Evolutionary conservation across 2,797 vertebrate species (phyloP).

Genomic region (Craterocephalus amniculus): DNA sequence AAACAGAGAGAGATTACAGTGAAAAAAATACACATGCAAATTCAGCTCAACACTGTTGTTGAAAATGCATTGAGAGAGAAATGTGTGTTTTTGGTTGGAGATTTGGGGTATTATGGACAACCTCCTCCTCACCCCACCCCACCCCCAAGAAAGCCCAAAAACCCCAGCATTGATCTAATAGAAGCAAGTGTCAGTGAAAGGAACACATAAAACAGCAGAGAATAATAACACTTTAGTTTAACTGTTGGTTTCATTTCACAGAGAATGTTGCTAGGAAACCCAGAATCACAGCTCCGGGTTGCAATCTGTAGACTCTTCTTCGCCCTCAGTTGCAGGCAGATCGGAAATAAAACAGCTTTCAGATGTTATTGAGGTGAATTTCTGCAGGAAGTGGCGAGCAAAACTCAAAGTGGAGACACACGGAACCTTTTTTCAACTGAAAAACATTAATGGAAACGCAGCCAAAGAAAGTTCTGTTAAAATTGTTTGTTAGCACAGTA

Average conservation of each 20-base stretch:
- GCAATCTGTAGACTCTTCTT: constrained; percentile 48
- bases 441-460: too few species aligned
- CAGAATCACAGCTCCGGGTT: constrained; percentile 54
- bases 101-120: constrained; percentile 28
- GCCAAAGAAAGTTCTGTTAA: too few species aligned
- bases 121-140: background rate
- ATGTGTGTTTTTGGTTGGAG: constrained; percentile 12
- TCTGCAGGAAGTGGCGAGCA: constrained; percentile 41
- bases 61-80: constrained; percentile 31
- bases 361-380: constrained; percentile 67
- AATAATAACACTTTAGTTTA: constrained; percentile 25
- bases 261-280: constrained; percentile 74
- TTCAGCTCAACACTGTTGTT: constrained; percentile 19
- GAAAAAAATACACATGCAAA: constrained; percentile 48
- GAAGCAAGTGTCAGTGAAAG: constrained; percentile 1
- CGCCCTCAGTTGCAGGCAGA: constrained; percentile 47
- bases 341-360: constrained; percentile 76
- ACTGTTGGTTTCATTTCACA: constrained; percentile 47
- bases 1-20: constrained; percentile 57
- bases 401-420: too few species aligned
- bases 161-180: background rate
- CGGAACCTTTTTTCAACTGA: too few species aligned
- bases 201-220: constrained; percentile 8
- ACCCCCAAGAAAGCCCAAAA: background rate
- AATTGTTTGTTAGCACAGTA: too few species aligned